Percentiles rank a stretch among this genome's conserved stretches.
phyloP scores from a whole-genome alignment of 2,797 vertebrate genomes.

The Rhadinocentrus ornatus region DNA sequence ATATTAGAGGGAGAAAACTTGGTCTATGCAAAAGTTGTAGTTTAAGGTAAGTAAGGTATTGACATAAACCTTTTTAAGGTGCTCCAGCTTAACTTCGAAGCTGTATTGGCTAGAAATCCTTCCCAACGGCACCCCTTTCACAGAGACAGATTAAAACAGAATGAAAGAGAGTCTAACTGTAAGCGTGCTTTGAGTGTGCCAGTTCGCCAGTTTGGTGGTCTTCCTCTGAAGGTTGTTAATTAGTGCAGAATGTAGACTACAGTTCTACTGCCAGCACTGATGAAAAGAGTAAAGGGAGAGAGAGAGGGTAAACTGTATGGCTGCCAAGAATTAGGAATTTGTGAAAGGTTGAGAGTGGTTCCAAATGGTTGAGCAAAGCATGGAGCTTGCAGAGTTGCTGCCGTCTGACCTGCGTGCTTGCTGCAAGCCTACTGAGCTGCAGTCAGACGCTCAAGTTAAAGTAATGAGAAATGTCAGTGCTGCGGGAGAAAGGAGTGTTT shows the following conservation, averaged over 20 bases:
- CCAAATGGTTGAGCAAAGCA: slow-evolving; percentile 83
- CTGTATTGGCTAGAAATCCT: slow-evolving; percentile 11
- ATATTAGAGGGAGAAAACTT: no score
- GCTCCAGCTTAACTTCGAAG: slow-evolving; percentile 18
- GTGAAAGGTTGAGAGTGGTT: slow-evolving; percentile 88
- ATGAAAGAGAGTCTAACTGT: slow-evolving; percentile 52
- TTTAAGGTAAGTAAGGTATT: no score
- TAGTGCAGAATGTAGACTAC: slow-evolving; percentile 91
- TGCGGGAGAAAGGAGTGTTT: not conserved
- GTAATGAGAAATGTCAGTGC: slow-evolving; percentile 3
- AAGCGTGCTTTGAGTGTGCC: slow-evolving; percentile 85
- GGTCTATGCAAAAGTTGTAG: no score
- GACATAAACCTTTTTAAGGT: no score
- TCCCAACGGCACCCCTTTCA: slow-evolving; percentile 20
- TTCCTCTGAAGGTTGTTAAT: slow-evolving; percentile 91
- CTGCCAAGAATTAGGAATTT: slow-evolving; percentile 90
- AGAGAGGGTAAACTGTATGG: slow-evolving; percentile 76
- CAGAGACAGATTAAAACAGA: slow-evolving; percentile 38
- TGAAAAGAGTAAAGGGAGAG: slow-evolving; percentile 79
- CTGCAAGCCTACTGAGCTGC: slow-evolving; percentile 7
- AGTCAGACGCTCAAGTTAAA: slow-evolving; percentile 13
- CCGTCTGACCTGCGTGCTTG: slow-evolving; percentile 71
- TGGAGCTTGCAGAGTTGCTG: slow-evolving; percentile 81
- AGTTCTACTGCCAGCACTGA: slow-evolving; percentile 88
- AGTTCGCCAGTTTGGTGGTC: slow-evolving; percentile 90